Evolutionary conservation across 2,113 vertebrate species (phyloP), one percentile per base, ranked within the genome.

Genomic region (Oxyura jamaicensis): DNA sequence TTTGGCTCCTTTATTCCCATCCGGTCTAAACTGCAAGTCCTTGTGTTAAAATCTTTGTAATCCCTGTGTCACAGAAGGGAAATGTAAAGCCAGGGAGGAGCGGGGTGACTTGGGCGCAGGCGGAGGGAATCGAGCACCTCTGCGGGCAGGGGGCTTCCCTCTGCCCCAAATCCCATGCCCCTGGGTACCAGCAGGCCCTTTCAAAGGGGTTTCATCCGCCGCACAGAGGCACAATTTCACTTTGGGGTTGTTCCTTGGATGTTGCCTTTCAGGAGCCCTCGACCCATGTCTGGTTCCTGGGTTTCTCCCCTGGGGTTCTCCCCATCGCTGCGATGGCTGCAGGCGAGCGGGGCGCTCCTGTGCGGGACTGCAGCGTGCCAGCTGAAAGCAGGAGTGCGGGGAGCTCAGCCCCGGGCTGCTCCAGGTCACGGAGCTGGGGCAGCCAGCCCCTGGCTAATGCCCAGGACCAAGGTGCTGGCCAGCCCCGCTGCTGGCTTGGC

Each of bases 101-200:
- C 29, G n/a, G 74, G 28, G 21, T 25, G 53, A 3, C 21, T 55
- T 42, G 41, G 77, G 65, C 6, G 5, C 1, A 2, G 50, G 44
- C 76, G 42, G 28, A 62, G 76, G 53, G 86, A 44, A 9, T 8
- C 28, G 67, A 90, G 55, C 25, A 5, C 13, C 0, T 0, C 63
- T 88, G 63, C 63, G 1, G 0, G 18, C 2, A 8, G 2, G 0
- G 1, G n/a, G 44, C 11, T 62, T 58, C 55, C 13, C 46, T 18
- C 19, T 78, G 18, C 66, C 67, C 3, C 22, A 73, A 72, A 46
- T 31, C 25, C 58, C 35, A 35, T 56, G 31, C 36, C 39, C 23
- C 71, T 12, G 13, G 39, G 3, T 7, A 23, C 6, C 52, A 20
- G 55, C 13, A 22, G 42, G 8, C 22, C 52, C 21, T 6, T 65